Percentiles rank a stretch among this genome's conserved stretches.
Conservation (phyloP, 1,140 invertebrate genomes). For the Ylistrum balloti region DNA sequence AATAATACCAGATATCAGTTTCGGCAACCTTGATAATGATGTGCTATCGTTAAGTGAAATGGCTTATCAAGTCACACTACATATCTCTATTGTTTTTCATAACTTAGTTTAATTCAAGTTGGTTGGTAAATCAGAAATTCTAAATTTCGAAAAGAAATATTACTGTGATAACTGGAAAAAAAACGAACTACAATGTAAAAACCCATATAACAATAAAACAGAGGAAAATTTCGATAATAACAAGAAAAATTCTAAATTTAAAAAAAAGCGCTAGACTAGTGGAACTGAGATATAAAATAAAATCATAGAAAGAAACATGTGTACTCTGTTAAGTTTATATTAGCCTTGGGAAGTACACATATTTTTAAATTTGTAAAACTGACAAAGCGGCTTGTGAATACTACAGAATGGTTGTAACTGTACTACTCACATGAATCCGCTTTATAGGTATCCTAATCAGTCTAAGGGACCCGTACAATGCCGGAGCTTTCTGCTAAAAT, state of each 20-base stretch:
- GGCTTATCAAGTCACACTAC: not conserved
- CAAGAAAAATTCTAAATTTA: not conserved
- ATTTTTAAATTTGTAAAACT: not conserved
- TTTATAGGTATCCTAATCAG: not conserved
- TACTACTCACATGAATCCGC: slow-evolving; percentile 13
- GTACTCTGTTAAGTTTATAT: not conserved
- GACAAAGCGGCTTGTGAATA: not conserved
- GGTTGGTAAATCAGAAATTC: too few species aligned
- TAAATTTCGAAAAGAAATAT: too few species aligned
- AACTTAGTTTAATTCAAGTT: too few species aligned
- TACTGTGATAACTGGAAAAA: not conserved
- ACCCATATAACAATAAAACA: not conserved
- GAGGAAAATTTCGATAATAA: not conserved
- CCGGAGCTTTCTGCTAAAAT: slow-evolving; percentile 7
- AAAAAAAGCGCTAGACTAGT: not conserved
- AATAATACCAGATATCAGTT: not conserved
- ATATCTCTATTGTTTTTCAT: not conserved
- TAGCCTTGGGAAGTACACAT: not conserved
- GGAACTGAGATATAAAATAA: not conserved
- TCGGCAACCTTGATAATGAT: not conserved
- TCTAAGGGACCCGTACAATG: slow-evolving; percentile 23
- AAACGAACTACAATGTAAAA: not conserved
- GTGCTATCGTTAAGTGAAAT: not conserved
- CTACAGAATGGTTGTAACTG: not conserved
- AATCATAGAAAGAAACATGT: not conserved